A percentile compares a stretch with the other conserved stretches of the same genome.
Conservation (phyloP, 92 coral and sea anemone genomes). For the Porites rus region DNA sequence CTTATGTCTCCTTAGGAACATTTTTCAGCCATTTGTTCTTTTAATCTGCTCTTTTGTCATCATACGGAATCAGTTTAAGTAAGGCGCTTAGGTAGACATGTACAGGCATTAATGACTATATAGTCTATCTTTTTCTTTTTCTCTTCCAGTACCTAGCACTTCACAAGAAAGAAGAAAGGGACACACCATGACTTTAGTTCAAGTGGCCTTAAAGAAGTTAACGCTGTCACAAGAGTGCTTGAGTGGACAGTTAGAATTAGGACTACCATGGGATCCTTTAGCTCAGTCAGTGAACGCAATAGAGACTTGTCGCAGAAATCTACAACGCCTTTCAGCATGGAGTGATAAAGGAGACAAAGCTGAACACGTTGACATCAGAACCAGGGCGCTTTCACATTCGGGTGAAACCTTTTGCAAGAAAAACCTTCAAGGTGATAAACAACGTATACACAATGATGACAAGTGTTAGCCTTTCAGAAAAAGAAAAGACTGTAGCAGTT, state of each 20-base stretch:
- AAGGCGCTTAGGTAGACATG: background rate
- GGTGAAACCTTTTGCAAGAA: conserved; percentile 19
- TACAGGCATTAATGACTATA: too few species aligned
- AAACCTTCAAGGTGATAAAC: conserved; percentile 7
- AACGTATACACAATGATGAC: too few species aligned
- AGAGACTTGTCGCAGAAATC: conserved; percentile 47
- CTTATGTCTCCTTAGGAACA: too few species aligned
- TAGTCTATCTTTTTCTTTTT: background rate
- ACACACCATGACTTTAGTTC: background rate
- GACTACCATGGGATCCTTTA: conserved; percentile 94
- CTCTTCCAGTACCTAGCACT: conserved; percentile 67
- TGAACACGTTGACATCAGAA: background rate
- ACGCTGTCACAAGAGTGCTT: conserved; percentile 6
- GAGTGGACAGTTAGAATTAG: conserved; percentile 73
- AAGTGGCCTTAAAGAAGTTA: conserved; percentile 19
- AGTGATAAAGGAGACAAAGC: background rate
- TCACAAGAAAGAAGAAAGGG: conserved; percentile 21
- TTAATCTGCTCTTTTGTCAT: too few species aligned
- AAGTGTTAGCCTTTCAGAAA: background rate
- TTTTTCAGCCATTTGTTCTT: too few species aligned
- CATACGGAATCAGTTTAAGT: too few species aligned
- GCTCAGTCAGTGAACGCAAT: conserved; percentile 46
- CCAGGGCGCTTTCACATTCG: background rate
- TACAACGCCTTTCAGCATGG: conserved; percentile 27
- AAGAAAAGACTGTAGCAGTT: background rate